Conservation (phyloP, 2,113 vertebrate species). For the Otolemur garnettii region DNA sequence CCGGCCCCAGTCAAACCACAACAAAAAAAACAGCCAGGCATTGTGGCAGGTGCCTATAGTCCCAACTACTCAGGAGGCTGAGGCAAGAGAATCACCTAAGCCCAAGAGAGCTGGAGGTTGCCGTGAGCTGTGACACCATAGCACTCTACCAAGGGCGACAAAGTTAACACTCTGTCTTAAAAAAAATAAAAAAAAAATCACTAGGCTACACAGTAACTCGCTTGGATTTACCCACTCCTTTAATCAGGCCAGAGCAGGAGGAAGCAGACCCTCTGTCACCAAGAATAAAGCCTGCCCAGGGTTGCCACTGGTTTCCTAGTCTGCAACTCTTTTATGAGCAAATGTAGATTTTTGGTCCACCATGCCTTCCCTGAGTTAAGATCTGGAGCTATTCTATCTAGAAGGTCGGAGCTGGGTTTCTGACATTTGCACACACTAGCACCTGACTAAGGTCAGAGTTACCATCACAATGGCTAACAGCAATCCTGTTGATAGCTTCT, state of each 20-base stretch:
- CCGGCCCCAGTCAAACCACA: no score
- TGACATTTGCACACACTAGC: neutral
- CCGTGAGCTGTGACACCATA: no score
- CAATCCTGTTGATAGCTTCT: neutral
- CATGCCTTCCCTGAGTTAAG: neutral
- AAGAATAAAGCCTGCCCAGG: neutral
- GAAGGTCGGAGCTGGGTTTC: neutral
- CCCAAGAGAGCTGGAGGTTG: no score
- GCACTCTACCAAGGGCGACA: no score
- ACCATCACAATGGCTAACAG: neutral
- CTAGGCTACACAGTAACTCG: neutral
- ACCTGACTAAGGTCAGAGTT: neutral
- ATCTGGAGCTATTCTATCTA: neutral
- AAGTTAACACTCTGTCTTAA: neutral
- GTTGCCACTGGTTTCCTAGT: neutral
- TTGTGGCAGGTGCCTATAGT: no score
- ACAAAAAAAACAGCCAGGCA: no score
- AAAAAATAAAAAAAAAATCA: neutral
- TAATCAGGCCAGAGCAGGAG: neutral
- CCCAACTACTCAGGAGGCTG: no score
- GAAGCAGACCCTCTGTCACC: neutral
- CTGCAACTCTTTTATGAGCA: neutral
- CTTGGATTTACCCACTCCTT: neutral
- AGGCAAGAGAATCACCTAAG: no score
- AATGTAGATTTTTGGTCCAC: neutral